Evolutionary conservation across 2,113 vertebrate species (phyloP), one percentile per base, ranked within the genome.

Genomic region (Notiomystis cincta): DNA sequence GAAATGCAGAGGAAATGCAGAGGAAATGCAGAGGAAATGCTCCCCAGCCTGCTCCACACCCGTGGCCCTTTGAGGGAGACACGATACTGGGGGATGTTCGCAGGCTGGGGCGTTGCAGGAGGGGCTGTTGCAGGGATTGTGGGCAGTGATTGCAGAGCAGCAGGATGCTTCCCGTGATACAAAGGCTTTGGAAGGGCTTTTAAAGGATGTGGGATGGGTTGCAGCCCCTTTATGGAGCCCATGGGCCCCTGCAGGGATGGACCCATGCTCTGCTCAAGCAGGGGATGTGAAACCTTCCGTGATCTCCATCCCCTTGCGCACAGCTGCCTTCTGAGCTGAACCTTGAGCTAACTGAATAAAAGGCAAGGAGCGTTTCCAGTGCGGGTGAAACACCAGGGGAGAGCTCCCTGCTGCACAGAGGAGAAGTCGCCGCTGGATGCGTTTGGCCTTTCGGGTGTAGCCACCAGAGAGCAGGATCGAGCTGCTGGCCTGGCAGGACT

Each of bases 381-480:
- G 23, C 65, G 6, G 7, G 28, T 1, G 31, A 11, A 69, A 0
- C 28, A 6, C 5, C 27, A 4, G 67, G 30, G 25, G 67, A 5
- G 8, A 61, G 2, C 15, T 47, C 15, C 60, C 12, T 2, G 9
- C 25, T 12, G 71, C 28, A 21, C 13, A 0, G 4, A 23, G 64
- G 33, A 42, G 60, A 12, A 33, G 2, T 8, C 4, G 2, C n/a
- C 22, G 53, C 50, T 44, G 79, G 40, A 4, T 38, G 54, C 3
- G 0, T 23, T 42, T 30, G 37, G 69, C 27, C 7, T 70, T 54
- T 71, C 33, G 3, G 23, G 2, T 45, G 37, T 7, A 86, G 44
- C 94, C 97, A 91, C 75, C 93, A 97, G 96, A 93, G 95, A 91
- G 97, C 91, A 87, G 94, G 86, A 38, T 44, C 73, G 96, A 97